phyloP scores from a whole-genome alignment of 2,113 vertebrate species.

The Symphodus melops region DNA sequence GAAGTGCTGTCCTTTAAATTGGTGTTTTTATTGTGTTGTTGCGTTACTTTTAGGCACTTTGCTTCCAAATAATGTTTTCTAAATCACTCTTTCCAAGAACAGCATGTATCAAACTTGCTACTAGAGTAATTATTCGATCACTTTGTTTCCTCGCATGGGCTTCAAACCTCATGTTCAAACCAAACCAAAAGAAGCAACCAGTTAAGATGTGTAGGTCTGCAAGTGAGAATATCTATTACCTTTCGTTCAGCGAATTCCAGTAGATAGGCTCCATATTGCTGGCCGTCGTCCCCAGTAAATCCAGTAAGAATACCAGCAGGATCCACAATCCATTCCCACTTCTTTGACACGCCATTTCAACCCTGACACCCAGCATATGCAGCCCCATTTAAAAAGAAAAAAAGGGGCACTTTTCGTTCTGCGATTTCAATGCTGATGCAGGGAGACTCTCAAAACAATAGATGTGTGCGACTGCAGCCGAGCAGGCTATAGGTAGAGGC shows the following conservation, averaged over 20 bases:
- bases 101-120: background rate
- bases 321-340: conserved; percentile 77
- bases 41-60: background rate
- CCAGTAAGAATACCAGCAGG: conserved; percentile 84
- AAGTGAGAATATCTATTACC: conserved; percentile 67
- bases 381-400: conserved; percentile 64
- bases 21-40: background rate
- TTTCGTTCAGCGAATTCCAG: conserved; percentile 87
- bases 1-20: background rate
- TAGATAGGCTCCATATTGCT: conserved; percentile 87
- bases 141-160: background rate
- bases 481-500: conserved; percentile 60
- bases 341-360: conserved; percentile 80
- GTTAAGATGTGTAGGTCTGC: background rate
- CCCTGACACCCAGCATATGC: conserved; percentile 65
- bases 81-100: background rate
- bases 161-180: conserved; percentile 10
- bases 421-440: conserved; percentile 22
- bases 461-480: conserved; percentile 50
- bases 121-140: background rate
- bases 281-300: conserved; percentile 84
- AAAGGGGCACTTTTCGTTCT: conserved; percentile 32
- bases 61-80: background rate
- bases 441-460: conserved; percentile 59
- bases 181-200: conserved; percentile 15